Percentiles rank a stretch among this genome's conserved stretches.
Evolutionary conservation across 1,140 invertebrate species (phyloP).

Genomic region (Trichonephila clavipes): DNA sequence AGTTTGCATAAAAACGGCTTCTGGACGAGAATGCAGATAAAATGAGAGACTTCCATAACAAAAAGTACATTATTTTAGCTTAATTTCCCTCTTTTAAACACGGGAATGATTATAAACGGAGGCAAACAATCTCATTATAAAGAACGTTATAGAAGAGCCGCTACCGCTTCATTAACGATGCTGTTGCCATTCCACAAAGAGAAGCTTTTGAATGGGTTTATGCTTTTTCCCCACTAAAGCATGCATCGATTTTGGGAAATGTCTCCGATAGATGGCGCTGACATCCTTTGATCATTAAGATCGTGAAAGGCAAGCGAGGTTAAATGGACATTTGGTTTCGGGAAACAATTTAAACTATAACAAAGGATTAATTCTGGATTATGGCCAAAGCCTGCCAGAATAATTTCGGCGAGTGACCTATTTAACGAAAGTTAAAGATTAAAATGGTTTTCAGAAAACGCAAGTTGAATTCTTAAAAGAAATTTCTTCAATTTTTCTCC

Average conservation of each 20-base stretch:
- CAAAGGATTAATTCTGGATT: background rate
- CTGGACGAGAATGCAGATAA: no score
- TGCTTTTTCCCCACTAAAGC: background rate
- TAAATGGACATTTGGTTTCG: background rate
- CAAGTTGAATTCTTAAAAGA: background rate
- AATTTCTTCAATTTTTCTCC: no score
- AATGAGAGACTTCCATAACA: no score
- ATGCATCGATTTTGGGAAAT: background rate
- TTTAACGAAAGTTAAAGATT: background rate
- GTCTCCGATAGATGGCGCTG: background rate
- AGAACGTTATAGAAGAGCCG: background rate
- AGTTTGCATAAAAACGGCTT: no score
- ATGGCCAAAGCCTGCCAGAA: background rate
- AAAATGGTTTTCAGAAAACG: background rate
- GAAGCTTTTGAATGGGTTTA: background rate
- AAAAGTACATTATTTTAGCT: background rate
- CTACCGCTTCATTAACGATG: background rate
- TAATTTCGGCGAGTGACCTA: background rate
- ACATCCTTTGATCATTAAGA: background rate
- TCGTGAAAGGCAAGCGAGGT: background rate
- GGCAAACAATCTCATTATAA: background rate
- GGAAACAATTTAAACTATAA: slow-evolving; percentile 14
- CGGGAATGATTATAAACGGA: background rate
- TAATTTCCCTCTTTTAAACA: background rate
- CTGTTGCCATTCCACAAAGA: background rate